These are phyloP conservation scores for Penaeus chinensis DNA, from an alignment of 1,140 invertebrate species.

Conservation along the genomic window DNA sequence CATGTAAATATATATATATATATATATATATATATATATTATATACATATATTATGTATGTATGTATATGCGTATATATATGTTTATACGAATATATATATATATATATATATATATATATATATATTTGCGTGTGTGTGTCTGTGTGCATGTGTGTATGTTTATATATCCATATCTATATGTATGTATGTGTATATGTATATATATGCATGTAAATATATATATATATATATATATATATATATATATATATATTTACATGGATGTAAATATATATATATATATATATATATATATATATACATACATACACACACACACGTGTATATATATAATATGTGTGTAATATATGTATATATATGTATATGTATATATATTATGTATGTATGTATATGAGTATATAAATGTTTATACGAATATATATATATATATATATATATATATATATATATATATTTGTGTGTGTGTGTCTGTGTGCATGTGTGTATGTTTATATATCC, in stretches of 20 bases:
- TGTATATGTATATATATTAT: too few relatives aligned
- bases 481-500: not conserved
- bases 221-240: conserved; percentile 11
- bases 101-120: conserved; percentile 12
- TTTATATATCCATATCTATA: conserved; percentile 13
- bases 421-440: too few relatives aligned
- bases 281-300: conserved; percentile 10
- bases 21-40: conserved; percentile 24
- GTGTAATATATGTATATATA: not conserved
- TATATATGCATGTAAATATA: conserved; percentile 1
- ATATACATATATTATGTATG: not conserved
- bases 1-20: not conserved
- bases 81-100: conserved; percentile 6
- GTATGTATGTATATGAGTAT: too few relatives aligned
- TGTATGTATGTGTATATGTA: not conserved
- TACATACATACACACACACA: not conserved
- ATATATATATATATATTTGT: not conserved
- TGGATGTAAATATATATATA: not conserved
- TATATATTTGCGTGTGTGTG: not conserved
- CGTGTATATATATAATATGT: not conserved
- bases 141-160: not conserved
- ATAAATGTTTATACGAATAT: too few relatives aligned
- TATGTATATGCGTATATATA: not conserved
- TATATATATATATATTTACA: conserved; percentile 6
- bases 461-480: not conserved